Percentiles rank a stretch among this genome's conserved stretches.
Evolutionary conservation across 2,888 invertebrate species (phyloP).

Genomic region (Dione juno): DNA sequence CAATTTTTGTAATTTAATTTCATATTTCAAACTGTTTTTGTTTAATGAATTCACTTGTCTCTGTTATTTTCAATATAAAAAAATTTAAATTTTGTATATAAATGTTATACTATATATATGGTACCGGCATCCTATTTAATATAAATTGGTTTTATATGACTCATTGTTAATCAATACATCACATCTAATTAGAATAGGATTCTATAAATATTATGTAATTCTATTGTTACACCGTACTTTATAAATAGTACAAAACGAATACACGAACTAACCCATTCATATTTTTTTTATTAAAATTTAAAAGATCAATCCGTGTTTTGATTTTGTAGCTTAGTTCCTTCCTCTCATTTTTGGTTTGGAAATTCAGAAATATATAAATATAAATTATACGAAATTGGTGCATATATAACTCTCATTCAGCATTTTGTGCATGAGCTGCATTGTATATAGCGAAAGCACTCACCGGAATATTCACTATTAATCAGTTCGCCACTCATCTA

Average conservation of each 20-base stretch:
- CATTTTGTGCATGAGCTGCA: slow-evolving; percentile 72
- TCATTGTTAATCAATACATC: slow-evolving; percentile 45
- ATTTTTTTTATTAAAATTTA: slow-evolving; percentile 80
- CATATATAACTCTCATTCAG: slow-evolving; percentile 50
- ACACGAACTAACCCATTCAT: slow-evolving; percentile 72
- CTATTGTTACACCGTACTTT: slow-evolving; percentile 45
- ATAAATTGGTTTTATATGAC: slow-evolving; percentile 39
- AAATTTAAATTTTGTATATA: slow-evolving; percentile 44
- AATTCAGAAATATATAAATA: neutral
- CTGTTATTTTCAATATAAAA: slow-evolving; percentile 32
- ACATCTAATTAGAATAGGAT: slow-evolving; percentile 41
- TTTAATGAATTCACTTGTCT: slow-evolving; percentile 31
- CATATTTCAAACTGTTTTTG: slow-evolving; percentile 33
- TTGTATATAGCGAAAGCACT: slow-evolving; percentile 76
- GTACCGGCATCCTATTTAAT: slow-evolving; percentile 37
- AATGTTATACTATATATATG: slow-evolving; percentile 36
- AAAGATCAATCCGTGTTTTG: slow-evolving; percentile 80
- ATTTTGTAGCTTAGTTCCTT: slow-evolving; percentile 82
- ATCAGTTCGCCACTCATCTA: slow-evolving; percentile 47
- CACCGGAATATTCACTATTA: slow-evolving; percentile 58
- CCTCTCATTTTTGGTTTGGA: slow-evolving; percentile 51
- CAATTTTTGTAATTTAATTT: slow-evolving; percentile 29
- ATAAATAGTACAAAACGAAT: slow-evolving; percentile 54
- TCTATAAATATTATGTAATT: slow-evolving; percentile 37
- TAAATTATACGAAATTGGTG: slow-evolving; percentile 37